phyloP scores from a whole-genome alignment of 2,888 invertebrate species.

The Agriopis aurantiaria region DNA sequence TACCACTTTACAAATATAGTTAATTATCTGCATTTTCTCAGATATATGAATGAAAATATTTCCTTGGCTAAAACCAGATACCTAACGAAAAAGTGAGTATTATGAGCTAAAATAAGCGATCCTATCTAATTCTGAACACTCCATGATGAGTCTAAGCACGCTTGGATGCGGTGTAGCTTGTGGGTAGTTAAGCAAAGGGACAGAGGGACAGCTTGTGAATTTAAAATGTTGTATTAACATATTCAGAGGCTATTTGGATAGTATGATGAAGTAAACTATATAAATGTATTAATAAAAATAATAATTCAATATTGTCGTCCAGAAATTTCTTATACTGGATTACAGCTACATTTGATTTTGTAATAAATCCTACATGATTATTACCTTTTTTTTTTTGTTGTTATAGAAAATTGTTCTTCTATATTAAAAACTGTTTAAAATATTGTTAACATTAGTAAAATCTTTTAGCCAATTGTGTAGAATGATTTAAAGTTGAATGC shows the following conservation, averaged over 20 bases:
- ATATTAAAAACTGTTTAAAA: slow-evolving; percentile 4
- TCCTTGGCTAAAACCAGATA: too few species aligned
- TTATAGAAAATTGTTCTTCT: slow-evolving; percentile 1
- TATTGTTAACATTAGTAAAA: slow-evolving; percentile 62
- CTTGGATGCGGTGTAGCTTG: slow-evolving; percentile 51
- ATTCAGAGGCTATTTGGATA: slow-evolving; percentile 12
- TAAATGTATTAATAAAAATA: neutral
- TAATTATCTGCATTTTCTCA: too few species aligned
- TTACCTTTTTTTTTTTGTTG: neutral
- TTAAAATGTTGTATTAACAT: slow-evolving; percentile 9
- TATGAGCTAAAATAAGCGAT: slow-evolving; percentile 44
- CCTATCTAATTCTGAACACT: slow-evolving; percentile 56
- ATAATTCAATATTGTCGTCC: neutral
- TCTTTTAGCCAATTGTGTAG: slow-evolving; percentile 61
- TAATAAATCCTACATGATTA: neutral
- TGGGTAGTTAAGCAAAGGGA: slow-evolving; percentile 40
- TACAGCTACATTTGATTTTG: neutral
- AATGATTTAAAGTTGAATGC: slow-evolving; percentile 45
- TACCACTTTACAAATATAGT: too few species aligned
- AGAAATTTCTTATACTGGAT: neutral
- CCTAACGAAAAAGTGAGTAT: too few species aligned
- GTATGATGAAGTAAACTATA: slow-evolving; percentile 19
- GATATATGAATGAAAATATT: too few species aligned
- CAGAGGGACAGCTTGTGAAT: slow-evolving; percentile 12
- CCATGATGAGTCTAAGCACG: slow-evolving; percentile 69